Percentiles rank a stretch among this genome's conserved stretches.
Conservation (phyloP, 2,888 invertebrate species). For the Neoscelio sp. region DNA sequence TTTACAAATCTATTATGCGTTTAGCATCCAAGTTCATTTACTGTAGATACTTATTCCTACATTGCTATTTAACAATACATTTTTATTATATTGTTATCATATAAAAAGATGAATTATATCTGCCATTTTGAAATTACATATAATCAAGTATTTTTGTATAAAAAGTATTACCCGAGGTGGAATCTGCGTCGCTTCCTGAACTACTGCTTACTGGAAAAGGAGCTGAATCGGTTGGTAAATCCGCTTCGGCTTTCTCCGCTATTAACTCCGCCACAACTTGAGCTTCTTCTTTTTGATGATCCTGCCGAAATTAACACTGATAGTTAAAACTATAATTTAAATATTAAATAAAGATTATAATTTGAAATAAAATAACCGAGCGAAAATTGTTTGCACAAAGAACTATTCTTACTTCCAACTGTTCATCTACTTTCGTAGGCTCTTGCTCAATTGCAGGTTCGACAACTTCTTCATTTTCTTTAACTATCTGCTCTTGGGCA, state of each 20-base stretch:
- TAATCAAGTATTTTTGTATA: too few species aligned
- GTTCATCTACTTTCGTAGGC: conserved; percentile 69
- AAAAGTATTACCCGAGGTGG: conserved; percentile 83
- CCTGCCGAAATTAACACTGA: conserved; percentile 24
- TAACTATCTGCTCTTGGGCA: conserved; percentile 31
- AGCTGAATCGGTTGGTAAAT: conserved; percentile 85
- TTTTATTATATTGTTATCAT: too few species aligned
- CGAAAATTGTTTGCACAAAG: too few species aligned
- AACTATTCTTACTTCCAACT: conserved; percentile 65
- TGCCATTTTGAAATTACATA: too few species aligned
- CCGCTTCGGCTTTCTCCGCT: conserved; percentile 82
- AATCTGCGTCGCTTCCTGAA: conserved; percentile 87
- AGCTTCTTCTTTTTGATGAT: conserved; percentile 61
- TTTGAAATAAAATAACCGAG: neutral
- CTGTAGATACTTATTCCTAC: too few species aligned
- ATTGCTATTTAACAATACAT: too few species aligned
- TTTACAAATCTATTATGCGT: too few species aligned
- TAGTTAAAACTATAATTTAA: neutral
- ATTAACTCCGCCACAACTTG: conserved; percentile 70
- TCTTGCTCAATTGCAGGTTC: conserved; percentile 72
- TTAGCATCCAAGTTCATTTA: too few species aligned
- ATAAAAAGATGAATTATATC: too few species aligned
- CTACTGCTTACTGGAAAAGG: conserved; percentile 87
- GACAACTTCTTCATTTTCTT: conserved; percentile 69
- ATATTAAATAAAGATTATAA: neutral